These are phyloP conservation scores for Himalopsyche kuldschensis DNA, from an alignment of 2,888 invertebrate genomes.

Conservation along the genomic window DNA sequence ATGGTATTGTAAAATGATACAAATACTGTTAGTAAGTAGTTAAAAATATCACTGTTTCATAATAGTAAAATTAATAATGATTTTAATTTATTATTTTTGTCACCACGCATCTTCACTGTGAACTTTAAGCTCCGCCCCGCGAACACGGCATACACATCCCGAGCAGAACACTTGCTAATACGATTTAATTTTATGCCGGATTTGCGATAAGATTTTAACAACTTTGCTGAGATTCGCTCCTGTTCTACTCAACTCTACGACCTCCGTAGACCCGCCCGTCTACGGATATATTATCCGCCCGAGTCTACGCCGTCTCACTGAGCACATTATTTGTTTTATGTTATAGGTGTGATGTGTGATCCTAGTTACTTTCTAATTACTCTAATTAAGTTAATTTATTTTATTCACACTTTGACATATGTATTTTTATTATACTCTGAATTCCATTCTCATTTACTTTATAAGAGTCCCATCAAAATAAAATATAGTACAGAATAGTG, in stretches of 20 bases:
- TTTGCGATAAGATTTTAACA: slow-evolving; percentile 63
- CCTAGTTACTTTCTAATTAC: too few species aligned
- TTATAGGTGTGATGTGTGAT: too few species aligned
- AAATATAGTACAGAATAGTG: too few species aligned
- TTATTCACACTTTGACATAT: too few species aligned
- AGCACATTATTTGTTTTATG: neutral
- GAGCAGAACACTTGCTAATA: slow-evolving; percentile 54
- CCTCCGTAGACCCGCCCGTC: slow-evolving; percentile 15
- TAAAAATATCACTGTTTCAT: too few species aligned
- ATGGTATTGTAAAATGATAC: too few species aligned
- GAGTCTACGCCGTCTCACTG: neutral
- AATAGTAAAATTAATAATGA: neutral
- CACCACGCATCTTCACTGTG: slow-evolving; percentile 4
- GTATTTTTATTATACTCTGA: too few species aligned
- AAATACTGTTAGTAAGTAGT: too few species aligned
- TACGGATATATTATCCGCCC: slow-evolving; percentile 23
- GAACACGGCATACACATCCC: slow-evolving; percentile 38
- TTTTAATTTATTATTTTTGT: neutral
- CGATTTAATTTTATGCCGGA: slow-evolving; percentile 66
- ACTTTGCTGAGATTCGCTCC: slow-evolving; percentile 9
- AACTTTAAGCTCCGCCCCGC: slow-evolving; percentile 24
- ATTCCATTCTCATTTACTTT: too few species aligned
- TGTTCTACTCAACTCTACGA: slow-evolving; percentile 18
- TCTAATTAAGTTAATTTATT: too few species aligned
- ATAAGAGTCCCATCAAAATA: too few species aligned